Conservation (phyloP, 1,140 invertebrate species). For the Drosophila kurseongensis region DNA sequence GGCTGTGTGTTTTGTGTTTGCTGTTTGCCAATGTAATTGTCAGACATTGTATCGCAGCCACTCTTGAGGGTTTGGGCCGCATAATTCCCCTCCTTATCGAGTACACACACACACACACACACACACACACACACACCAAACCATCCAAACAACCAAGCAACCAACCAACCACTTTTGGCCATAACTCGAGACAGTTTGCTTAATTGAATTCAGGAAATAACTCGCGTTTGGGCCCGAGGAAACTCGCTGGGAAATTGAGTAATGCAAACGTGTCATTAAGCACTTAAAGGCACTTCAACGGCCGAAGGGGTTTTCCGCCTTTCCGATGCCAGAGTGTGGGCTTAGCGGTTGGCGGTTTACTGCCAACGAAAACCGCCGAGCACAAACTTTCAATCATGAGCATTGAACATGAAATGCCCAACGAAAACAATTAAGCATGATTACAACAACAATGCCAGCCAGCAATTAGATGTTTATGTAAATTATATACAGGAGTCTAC, state of each 20-base stretch:
- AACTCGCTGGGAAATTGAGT: conserved; percentile 60
- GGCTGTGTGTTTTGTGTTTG: not conserved
- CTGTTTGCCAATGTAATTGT: conserved; percentile 23
- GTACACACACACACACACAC: no score
- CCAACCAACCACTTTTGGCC: conserved; percentile 18
- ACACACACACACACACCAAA: not conserved
- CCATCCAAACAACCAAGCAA: not conserved
- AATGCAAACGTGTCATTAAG: conserved; percentile 78
- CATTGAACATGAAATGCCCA: conserved; percentile 72
- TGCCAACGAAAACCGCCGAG: conserved; percentile 63
- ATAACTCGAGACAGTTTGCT: conserved; percentile 66
- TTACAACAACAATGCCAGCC: conserved; percentile 72
- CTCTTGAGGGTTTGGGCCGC: conserved; percentile 3
- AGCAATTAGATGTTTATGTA: conserved; percentile 82
- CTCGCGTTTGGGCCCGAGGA: conserved; percentile 22
- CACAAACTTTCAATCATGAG: conserved; percentile 81
- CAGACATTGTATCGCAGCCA: conserved; percentile 10
- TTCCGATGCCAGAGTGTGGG: conserved; percentile 17
- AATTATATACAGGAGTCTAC: conserved; percentile 65
- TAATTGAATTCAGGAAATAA: conserved; percentile 78
- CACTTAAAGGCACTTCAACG: conserved; percentile 70
- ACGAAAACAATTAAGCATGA: conserved; percentile 80
- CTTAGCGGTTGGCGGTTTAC: conserved; percentile 56
- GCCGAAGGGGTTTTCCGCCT: not conserved
- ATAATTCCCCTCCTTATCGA: conserved; percentile 31